These are phyloP conservation scores for Adineta ricciae DNA, from an alignment of 2,888 invertebrate species.

Conservation along the genomic window DNA sequence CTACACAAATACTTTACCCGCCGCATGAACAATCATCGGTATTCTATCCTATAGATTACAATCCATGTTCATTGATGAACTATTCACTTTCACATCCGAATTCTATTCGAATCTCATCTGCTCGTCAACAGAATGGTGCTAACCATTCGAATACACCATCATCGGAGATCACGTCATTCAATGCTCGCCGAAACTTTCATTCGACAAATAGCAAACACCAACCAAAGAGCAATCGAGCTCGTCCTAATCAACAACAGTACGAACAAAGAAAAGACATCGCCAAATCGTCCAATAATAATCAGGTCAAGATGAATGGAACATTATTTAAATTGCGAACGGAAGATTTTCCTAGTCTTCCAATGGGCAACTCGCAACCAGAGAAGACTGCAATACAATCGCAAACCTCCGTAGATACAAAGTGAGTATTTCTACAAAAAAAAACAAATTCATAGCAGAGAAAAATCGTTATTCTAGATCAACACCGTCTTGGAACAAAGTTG, in stretches of 20 bases:
- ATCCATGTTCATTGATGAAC: background rate
- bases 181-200: background rate
- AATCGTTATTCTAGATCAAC: background rate
- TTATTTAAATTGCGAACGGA: background rate
- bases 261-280: background rate
- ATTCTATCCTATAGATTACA: background rate
- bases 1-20: background rate
- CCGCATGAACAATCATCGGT: background rate
- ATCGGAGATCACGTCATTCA: background rate
- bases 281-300: background rate
- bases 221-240: background rate
- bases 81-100: background rate
- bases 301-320: background rate
- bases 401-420: background rate
- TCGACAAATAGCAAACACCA: background rate
- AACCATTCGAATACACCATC: background rate
- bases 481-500: background rate
- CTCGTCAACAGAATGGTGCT: background rate
- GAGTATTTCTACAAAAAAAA: background rate
- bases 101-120: background rate
- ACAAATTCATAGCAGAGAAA: background rate
- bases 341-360: constrained; percentile 15
- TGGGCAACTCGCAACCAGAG: background rate
- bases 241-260: background rate
- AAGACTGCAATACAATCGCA: background rate